phyloP scores from a whole-genome alignment of 2,888 invertebrate genomes.

The Pachymerium ferrugineum region DNA sequence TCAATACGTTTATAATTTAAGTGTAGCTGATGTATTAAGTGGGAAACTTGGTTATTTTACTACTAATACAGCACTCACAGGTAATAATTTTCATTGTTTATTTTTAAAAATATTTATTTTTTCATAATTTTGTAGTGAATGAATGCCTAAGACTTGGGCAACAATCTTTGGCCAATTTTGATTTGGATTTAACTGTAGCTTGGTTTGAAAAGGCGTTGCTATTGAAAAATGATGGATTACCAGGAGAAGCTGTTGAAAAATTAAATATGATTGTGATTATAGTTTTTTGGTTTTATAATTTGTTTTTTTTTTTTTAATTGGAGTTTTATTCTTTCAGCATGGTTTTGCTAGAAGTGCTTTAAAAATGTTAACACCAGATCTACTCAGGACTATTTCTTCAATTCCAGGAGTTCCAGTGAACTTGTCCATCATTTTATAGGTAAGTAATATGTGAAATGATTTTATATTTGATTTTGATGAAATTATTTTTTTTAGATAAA shows the following conservation, averaged over 20 bases:
- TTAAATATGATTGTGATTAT: too few species aligned
- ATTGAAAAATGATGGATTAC: too few species aligned
- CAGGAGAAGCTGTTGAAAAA: too few species aligned
- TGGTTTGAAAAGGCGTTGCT: slow-evolving; percentile 1
- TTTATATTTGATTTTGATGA: too few species aligned
- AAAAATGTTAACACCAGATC: not conserved
- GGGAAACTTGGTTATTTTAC: not conserved
- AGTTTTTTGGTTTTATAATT: too few species aligned
- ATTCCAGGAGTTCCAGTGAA: slow-evolving; percentile 27
- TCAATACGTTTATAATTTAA: slow-evolving; percentile 23
- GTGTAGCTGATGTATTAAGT: not conserved
- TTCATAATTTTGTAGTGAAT: not conserved
- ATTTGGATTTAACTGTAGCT: not conserved
- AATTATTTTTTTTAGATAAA: too few species aligned
- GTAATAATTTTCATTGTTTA: too few species aligned
- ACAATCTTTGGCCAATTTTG: not conserved
- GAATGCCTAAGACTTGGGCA: not conserved
- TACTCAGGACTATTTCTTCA: not conserved
- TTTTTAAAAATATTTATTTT: not conserved
- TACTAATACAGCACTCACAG: not conserved
- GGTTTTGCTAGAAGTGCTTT: not conserved
- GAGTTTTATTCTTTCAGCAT: slow-evolving; percentile 6
- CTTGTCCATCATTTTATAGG: slow-evolving; percentile 7
- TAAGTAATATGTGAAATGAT: too few species aligned
- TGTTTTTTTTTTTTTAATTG: too few species aligned